Conservation (phyloP, 2,113 vertebrate genomes). For the Meleagris gallopavo region DNA sequence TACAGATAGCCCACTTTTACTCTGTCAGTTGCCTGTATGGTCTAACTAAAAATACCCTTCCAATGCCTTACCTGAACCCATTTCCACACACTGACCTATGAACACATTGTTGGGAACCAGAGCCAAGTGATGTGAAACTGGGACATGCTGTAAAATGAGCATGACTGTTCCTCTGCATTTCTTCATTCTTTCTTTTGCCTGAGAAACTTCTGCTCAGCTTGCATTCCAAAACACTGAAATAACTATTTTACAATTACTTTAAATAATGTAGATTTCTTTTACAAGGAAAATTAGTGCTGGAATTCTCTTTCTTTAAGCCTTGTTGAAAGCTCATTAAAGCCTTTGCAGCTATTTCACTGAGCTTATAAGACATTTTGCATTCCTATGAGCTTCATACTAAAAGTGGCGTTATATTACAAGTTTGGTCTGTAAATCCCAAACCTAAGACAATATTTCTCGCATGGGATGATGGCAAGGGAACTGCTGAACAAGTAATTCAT, state of each 20-base stretch:
- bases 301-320: slow-evolving; percentile 7
- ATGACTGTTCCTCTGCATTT: neutral
- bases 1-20: neutral
- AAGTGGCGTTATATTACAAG: neutral
- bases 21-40: neutral
- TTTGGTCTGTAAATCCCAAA: slow-evolving; percentile 26
- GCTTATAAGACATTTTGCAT: neutral
- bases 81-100: neutral
- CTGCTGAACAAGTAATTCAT: slow-evolving; percentile 15
- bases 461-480: neutral
- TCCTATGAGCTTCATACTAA: neutral
- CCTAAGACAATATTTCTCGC: neutral
- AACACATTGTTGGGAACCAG: neutral
- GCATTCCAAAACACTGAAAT: neutral
- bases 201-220: neutral
- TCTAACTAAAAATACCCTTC: slow-evolving; percentile 43
- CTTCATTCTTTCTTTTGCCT: slow-evolving; percentile 1
- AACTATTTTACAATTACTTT: neutral
- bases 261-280: slow-evolving; percentile 1
- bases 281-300: neutral
- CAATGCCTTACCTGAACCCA: neutral
- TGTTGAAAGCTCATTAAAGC: slow-evolving; percentile 7
- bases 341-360: neutral
- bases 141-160: slow-evolving; percentile 5
- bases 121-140: slow-evolving; percentile 20